Percentiles rank a stretch among this genome's conserved stretches.
Conservation (phyloP, 2,797 vertebrate genomes). For the Phaenicophaeus curvirostris region DNA sequence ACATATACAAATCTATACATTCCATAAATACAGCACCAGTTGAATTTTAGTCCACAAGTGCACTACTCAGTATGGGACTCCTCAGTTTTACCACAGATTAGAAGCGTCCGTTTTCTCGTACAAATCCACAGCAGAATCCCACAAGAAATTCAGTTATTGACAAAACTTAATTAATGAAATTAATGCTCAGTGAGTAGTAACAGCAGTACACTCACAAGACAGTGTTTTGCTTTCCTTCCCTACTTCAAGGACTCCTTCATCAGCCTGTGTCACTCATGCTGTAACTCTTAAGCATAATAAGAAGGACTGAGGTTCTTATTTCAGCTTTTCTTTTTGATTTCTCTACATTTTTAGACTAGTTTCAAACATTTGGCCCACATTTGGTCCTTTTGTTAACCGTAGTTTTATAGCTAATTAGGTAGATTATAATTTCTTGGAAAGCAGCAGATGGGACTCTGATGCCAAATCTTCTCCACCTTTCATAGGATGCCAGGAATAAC, state of each 20-base stretch:
- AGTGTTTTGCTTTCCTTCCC: neutral
- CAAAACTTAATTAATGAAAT: neutral
- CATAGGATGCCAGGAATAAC: neutral
- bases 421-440: conserved; percentile 25
- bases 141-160: neutral
- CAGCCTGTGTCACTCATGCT: neutral
- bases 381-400: neutral
- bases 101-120: conserved; percentile 15
- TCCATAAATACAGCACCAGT: neutral
- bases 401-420: neutral
- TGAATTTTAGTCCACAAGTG: neutral
- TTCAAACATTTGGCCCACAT: neutral
- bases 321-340: neutral
- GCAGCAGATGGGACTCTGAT: neutral
- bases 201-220: neutral
- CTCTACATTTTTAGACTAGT: neutral
- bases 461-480: neutral
- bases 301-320: neutral
- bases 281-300: neutral
- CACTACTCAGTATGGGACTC: neutral
- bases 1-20: neutral
- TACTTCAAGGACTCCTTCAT: neutral
- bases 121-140: neutral
- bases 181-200: neutral
- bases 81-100: conserved; percentile 10